phyloP scores from a whole-genome alignment of 2,113 vertebrate species.

The Menidia beryllina region DNA sequence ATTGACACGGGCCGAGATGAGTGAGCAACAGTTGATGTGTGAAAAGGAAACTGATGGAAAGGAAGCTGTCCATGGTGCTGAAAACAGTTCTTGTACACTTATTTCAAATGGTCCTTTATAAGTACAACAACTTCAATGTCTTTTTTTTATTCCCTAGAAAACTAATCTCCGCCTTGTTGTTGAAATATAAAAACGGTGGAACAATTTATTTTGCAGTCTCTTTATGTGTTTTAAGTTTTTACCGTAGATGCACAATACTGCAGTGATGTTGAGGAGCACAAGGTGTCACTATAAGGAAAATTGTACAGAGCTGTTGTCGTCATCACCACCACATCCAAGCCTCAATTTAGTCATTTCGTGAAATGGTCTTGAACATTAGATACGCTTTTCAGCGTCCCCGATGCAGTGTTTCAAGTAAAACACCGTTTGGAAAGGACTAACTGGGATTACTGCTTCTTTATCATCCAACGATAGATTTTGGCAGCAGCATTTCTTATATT shows the following conservation, averaged over 20 bases:
- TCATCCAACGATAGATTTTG: accelerated
- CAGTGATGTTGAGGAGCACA: constrained; percentile 30
- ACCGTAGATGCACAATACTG: not conserved
- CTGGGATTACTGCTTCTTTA: not conserved
- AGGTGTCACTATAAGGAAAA: constrained; percentile 41
- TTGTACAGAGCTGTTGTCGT: not conserved
- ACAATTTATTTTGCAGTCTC: no score
- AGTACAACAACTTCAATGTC: no score
- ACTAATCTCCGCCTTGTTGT: no score
- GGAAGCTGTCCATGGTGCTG: no score
- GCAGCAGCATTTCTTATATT: not conserved
- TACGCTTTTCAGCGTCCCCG: not conserved
- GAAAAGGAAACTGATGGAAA: no score
- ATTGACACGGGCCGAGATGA: no score
- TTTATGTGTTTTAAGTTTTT: not conserved
- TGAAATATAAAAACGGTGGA: no score
- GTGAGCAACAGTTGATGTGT: no score
- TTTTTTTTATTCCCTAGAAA: no score
- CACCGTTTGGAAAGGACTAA: not conserved
- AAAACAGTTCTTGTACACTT: no score
- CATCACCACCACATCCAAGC: constrained; percentile 9
- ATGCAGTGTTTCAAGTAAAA: not conserved
- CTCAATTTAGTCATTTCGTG: not conserved
- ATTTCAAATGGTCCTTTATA: no score
- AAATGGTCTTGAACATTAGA: not conserved